Base-by-base conservation (phyloP, 2,113 vertebrate species). In the Tympanuchus pallidicinctus region DNA sequence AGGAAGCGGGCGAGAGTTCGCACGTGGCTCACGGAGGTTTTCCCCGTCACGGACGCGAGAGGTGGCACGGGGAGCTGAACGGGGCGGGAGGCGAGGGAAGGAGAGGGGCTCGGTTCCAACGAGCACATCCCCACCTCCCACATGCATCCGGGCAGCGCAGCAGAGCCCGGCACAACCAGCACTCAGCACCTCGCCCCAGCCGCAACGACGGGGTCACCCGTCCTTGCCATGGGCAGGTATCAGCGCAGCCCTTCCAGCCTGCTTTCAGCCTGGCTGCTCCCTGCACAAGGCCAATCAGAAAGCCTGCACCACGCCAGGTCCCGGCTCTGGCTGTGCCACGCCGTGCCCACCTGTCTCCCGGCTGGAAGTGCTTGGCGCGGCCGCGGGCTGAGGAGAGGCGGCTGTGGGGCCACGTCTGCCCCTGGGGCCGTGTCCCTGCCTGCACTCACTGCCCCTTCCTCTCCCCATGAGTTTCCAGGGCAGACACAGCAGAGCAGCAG, bases 1-100 rank as follows among this genome's bases (percentile, higher is more conserved):
- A 97, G 95, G 96, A 95, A 88, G 81, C 71, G 4, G 76, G 20
- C 0, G 38, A 72, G 69, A 22, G 48, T 40, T n/a, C 16, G 24
- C 36, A 38, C 25, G 61, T 11, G 61, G 36, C 61, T 63, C 24
- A 11, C 6, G 61, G 36, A 27, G 61, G 61, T 25, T 24, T 24
- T 59, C 19, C 19, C 19, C 32, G 27, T 6, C 30, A 32, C 7
- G 18, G 7, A 12, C 38, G 11, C 11, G 17, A 15, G 61, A 14
- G 17, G 38, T 27, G 38, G 61, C 17, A 28, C 25, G 11, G 36
- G 6, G 61, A 40, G 16, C 36, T 38, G 16, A 64, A 24, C 10
- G 24, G 34, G 34, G 22, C 13, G 21, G 60, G 22, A 10, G 34
- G 10, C 6, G 2, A 32, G 17, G 30, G 18, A 32, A 30, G 56